These are phyloP conservation scores for Xiphophorus hellerii DNA, from an alignment of 2,113 vertebrate genomes.

Conservation along the genomic window DNA sequence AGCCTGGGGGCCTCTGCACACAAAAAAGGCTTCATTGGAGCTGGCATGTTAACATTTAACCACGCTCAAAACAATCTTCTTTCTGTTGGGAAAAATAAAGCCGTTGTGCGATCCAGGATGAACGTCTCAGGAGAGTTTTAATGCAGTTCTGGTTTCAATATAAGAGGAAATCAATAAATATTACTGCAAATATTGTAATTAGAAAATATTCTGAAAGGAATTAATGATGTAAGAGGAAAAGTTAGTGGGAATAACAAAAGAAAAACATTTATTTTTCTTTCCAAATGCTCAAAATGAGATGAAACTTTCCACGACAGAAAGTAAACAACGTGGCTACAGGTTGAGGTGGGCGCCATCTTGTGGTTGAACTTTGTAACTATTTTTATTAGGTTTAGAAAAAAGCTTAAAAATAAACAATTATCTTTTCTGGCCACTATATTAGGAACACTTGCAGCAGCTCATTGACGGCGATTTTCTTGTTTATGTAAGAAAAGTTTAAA, in stretches of 20 bases:
- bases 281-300: not conserved
- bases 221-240: not conserved
- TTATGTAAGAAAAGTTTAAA: too few relatives aligned
- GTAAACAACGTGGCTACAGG: not conserved
- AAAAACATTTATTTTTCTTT: not conserved
- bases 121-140: not conserved
- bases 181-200: too few relatives aligned
- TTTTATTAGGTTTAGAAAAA: not conserved
- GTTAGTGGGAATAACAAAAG: not conserved
- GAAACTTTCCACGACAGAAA: not conserved
- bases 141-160: not conserved
- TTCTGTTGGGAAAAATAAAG: constrained; percentile 15
- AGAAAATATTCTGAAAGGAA: not conserved
- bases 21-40: constrained; percentile 36
- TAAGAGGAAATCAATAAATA: not conserved
- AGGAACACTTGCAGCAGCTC: not conserved
- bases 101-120: not conserved
- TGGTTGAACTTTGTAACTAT: constrained; percentile 36
- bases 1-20: constrained; percentile 47
- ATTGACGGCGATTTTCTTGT: too few relatives aligned
- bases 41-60: constrained; percentile 43
- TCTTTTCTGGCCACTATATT: not conserved
- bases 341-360: constrained; percentile 54
- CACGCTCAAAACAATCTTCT: constrained; percentile 23
- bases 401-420: not conserved